These are phyloP conservation scores for Xiphorhynchus erythropygius DNA, from an alignment of 2,797 vertebrate species.

Conservation along the genomic window DNA sequence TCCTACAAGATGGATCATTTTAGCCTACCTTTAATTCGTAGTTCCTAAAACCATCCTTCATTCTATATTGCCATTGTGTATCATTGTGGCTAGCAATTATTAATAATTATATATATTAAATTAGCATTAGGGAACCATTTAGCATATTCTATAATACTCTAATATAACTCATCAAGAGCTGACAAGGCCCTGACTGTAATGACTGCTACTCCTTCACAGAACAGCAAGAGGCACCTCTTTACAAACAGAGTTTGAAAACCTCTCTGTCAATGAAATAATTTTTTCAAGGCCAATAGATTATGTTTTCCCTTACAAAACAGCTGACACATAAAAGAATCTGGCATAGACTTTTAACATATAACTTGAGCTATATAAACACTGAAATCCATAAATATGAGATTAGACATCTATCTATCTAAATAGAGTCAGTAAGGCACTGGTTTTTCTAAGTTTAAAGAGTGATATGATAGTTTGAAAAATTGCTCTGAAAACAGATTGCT, in stretches of 20 bases:
- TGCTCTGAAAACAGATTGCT: neutral
- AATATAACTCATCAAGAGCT: neutral
- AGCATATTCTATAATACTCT: neutral
- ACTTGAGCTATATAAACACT: neutral
- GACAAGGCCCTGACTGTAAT: neutral
- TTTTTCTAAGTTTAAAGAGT: neutral
- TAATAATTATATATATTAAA: neutral
- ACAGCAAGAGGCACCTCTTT: neutral
- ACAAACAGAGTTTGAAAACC: neutral
- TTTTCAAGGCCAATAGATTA: neutral
- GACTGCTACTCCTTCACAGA: neutral
- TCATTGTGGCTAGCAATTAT: neutral
- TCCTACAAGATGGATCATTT: neutral
- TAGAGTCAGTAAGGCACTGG: rapidly evolving
- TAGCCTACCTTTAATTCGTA: neutral
- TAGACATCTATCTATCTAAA: neutral
- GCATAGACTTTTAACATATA: rapidly evolving
- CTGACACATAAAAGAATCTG: neutral
- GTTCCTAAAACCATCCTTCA: neutral
- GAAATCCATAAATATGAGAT: neutral
- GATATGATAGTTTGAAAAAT: neutral
- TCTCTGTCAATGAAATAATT: neutral
- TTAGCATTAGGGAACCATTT: neutral
- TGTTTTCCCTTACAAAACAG: neutral
- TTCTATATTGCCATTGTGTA: neutral